Percentiles rank a stretch among this genome's conserved stretches.
These are phyloP conservation scores for Heliconius ethilla DNA, from an alignment of 2,888 invertebrate species.

Conservation along the genomic window DNA sequence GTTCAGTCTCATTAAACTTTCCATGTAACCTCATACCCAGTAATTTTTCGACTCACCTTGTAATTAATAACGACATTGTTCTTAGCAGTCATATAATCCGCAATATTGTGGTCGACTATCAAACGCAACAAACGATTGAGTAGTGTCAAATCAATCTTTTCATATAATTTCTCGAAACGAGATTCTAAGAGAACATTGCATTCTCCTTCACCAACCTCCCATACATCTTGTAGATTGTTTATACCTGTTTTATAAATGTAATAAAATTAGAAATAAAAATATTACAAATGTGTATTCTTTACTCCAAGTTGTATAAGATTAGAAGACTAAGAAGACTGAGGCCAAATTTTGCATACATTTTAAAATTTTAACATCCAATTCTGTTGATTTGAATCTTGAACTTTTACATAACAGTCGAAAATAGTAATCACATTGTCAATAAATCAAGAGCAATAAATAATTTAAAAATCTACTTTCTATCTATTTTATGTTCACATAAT, in stretches of 20 bases:
- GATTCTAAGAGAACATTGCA: conserved; percentile 99
- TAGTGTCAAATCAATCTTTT: conserved; percentile 99
- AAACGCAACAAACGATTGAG: conserved; percentile 96
- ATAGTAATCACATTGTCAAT: background rate
- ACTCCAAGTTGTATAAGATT: background rate
- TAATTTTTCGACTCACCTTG: conserved; percentile 82
- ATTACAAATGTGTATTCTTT: background rate
- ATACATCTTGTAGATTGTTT: conserved; percentile 98
- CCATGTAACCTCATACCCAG: background rate
- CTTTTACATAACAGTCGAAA: background rate
- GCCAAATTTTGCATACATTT: background rate
- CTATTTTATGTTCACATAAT: background rate
- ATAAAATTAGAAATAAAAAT: background rate
- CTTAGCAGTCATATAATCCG: conserved; percentile 99
- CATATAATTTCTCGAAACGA: conserved; percentile 98
- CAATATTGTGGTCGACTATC: conserved; percentile 99
- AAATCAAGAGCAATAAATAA: no score
- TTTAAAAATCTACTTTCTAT: no score
- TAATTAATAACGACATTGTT: conserved; percentile 99
- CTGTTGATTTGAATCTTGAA: no score
- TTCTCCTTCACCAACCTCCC: conserved; percentile 99
- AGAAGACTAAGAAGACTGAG: no score
- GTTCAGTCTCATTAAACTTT: background rate
- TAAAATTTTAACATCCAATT: background rate
- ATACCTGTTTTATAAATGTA: conserved; percentile 82